Base-by-base conservation (phyloP, 2,888 invertebrate genomes). In the Oeneis ivallda region DNA sequence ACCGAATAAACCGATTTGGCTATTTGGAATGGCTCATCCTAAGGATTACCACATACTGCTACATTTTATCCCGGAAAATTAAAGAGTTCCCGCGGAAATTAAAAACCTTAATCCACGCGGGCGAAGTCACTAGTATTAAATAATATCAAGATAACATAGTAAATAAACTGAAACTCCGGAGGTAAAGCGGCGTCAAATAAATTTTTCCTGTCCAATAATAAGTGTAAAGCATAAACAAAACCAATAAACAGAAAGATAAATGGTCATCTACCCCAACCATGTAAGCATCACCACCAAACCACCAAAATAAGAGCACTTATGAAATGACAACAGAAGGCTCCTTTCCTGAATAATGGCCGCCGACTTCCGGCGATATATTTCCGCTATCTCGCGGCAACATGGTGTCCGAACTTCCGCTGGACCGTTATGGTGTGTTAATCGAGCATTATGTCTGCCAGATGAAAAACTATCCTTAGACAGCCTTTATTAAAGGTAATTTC, bases 371-470 rank as follows among this genome's bases (percentile, higher is more conserved):
- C 80, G 85, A 90, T 91, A 90, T 91, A 90, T 91, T 91, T 90
- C 90, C 89, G 87, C 88, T 91, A 91, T 91, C 91, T 87, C 77
- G 78, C 80, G 80, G 82, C 88, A 87, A 83, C 82, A 85, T 87
- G 88, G 89, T 87, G 84, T 77, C 85, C 83, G 77, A 75, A 80
- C 84, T 82, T 90, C 89, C 91, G 85, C 79, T 84, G 88, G 89
- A 87, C 90, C 90, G 85, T 88, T 90, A 88, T 86, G 82, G 84
- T 86, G 89, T 91, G 89, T 88, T 90, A 90, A 91, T 90, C 88
- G 90, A 86, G 87, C 89, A 85, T 89, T 87, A 83, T 84, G 86
- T 85, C 84, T 84, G 80, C 72, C 71, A 83, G 80, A 86, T 89
- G 90, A 89, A 89, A 90, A 89, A 89, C 85, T 89, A 87, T 85